These are phyloP conservation scores for Sceloporus undulatus DNA, from an alignment of 2,113 vertebrate species.

Conservation along the genomic window DNA sequence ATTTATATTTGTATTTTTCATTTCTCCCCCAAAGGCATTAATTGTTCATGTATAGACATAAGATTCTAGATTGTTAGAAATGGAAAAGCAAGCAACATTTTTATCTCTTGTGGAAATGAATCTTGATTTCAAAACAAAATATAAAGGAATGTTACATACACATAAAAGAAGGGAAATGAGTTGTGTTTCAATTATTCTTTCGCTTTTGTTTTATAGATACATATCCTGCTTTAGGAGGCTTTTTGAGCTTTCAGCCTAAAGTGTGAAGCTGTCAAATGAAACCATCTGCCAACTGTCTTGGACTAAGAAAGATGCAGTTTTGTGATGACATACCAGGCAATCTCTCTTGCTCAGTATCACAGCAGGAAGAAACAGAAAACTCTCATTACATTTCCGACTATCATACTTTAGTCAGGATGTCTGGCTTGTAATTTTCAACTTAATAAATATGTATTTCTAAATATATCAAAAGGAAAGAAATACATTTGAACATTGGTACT, in stretches of 20 bases:
- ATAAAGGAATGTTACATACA: background rate
- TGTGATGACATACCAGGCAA: background rate
- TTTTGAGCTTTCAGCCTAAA: constrained; percentile 14
- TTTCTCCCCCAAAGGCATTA: background rate
- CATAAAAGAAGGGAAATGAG: background rate
- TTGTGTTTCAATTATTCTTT: constrained; percentile 1
- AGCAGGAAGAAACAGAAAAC: constrained; percentile 10
- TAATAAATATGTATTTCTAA: constrained; percentile 17
- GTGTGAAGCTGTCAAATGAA: constrained; percentile 15
- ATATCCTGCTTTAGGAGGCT: constrained; percentile 6
- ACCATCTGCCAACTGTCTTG: constrained; percentile 12
- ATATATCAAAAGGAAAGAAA: constrained; percentile 26
- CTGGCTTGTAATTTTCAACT: constrained; percentile 29
- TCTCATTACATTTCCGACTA: constrained; percentile 14
- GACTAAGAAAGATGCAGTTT: constrained; percentile 19
- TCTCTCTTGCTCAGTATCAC: background rate
- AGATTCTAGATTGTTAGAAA: background rate
- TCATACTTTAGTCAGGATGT: background rate
- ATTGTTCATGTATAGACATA: background rate
- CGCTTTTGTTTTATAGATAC: background rate
- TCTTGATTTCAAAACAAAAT: background rate
- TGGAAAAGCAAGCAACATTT: background rate
- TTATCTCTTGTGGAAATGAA: constrained; percentile 20
- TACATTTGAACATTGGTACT: constrained; percentile 1
- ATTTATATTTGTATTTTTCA: too few relatives aligned